Evolutionary conservation across 1,140 invertebrate genomes (phyloP), one percentile per base, ranked within the genome.

Genomic region (Formica selysi): DNA sequence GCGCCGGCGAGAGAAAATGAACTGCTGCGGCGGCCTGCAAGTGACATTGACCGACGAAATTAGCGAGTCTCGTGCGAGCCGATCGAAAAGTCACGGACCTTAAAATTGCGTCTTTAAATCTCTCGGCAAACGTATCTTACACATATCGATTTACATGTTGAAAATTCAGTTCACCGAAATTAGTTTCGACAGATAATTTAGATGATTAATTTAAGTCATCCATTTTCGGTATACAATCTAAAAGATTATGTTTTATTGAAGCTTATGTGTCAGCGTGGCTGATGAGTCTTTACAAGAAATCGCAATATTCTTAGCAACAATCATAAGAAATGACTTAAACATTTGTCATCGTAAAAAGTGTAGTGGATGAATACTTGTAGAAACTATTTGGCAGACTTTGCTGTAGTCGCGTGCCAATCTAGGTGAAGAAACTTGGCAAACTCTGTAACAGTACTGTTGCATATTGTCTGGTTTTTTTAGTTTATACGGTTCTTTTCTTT

Each of bases 1-100:
- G 38, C n/a, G 11, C 22, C 32, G 11, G 74, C 41, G 44, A 13
- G 44, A 51, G 67, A 51, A n/a, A 85, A 48, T 54, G 81, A 64
- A 13, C 79, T 10, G 57, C 22, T 16, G 41, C 44, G 73, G 41
- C 3, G 22, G 51, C 32, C 65, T 68, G 76, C 71, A 3, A 16
- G 71, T 81, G 71, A 85, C 76, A 80, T n/a, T 87, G 76, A 86
- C 86, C 57, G 81, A 86, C 68, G 62, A 86, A 76, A 59, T 83
- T 88, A 57, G 57, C 36, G 59, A 83, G 61, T 57, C 29, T 62
- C 26, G 19, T 44, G 16, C 26, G 64, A 68, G 22, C n/a, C 48
- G 70, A 67, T 68, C 44, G 54, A 54, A 13, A 81, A 81, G 38
- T 70, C 22, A 16, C 26, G 22, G 41, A 70, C 26, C 68, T 81